Percentiles rank a stretch among this genome's conserved stretches.
These are phyloP conservation scores for Pteromalus puparum DNA, from an alignment of 1,140 invertebrate species.

Conservation along the genomic window DNA sequence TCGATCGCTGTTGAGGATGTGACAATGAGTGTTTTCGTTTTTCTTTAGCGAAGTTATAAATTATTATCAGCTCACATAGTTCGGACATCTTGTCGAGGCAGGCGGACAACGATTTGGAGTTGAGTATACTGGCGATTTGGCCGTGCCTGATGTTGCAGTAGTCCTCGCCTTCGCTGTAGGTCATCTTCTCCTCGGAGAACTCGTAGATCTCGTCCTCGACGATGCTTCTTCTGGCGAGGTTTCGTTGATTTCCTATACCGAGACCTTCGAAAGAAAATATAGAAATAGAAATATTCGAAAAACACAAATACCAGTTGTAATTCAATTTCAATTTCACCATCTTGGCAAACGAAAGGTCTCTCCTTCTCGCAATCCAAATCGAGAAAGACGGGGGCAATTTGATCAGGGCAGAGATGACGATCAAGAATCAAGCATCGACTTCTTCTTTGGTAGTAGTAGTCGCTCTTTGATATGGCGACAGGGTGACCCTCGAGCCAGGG, in stretches of 20 bases:
- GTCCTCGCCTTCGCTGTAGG: constrained; percentile 45
- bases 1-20: constrained; percentile 39
- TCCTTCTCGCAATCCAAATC: constrained; percentile 55
- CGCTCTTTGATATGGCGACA: neutral
- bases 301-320: too few species aligned
- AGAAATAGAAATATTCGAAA: too few species aligned
- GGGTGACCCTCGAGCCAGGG: constrained; percentile 53
- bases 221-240: neutral
- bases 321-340: constrained; percentile 39
- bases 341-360: constrained; percentile 56
- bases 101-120: constrained; percentile 48
- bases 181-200: constrained; percentile 51
- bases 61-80: constrained; percentile 41
- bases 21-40: too few species aligned
- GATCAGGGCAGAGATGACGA: constrained; percentile 52
- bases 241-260: neutral
- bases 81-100: constrained; percentile 54
- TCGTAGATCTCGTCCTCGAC: constrained; percentile 24
- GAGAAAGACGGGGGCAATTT: constrained; percentile 53
- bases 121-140: constrained; percentile 48
- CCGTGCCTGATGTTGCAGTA: constrained; percentile 46
- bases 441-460: constrained; percentile 24
- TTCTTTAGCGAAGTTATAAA: too few species aligned
- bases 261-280: too few species aligned
- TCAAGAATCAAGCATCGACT: constrained; percentile 55